Base-by-base conservation (phyloP, 2,888 invertebrate genomes). In the Operophtera brumata region DNA sequence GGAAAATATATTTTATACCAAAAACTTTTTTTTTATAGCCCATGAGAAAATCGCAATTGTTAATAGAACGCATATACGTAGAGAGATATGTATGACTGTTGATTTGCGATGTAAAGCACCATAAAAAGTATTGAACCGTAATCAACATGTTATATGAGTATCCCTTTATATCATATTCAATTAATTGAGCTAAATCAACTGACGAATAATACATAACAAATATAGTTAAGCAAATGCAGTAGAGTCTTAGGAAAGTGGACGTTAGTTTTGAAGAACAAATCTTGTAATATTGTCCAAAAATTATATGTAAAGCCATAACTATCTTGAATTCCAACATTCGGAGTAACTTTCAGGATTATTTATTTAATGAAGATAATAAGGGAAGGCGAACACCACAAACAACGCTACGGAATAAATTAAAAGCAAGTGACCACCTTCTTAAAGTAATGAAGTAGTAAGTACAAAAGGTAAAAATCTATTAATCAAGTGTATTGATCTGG, bases 251-350 rank as follows among this genome's bases (percentile, higher is more conserved):
- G 7, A 42, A 1, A 5, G n/a, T 20, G 1, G 36, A 43, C 2
- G 11, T 36, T 11, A 26, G n/a, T 47, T 34, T 47, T 9, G 47
- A 47, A 25, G 47, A 47, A 12, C 40, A 8, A 25, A 47, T 40
- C 9, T 47, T 25, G 12, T 34, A 41, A 12, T 41, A 47, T 41
- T 47, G 47, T 1, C 32, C 28, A 32, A 41, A 47, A 25, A 41
- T 10, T 6, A 10, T 41, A 20, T 34, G 32, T 34, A 47, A 10
- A 32, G 32, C 11, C n/a, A 41, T 34, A 11, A 47, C 6, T 34
- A 47, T 40, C 12, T 47, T 40, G 9, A 47, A 25, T 8, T 40
- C 47, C 6, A 41, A 34, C 40, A 32, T 32, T n/a, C 1, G 11
- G 1, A 3, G 5, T 6, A 6, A 34, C 34, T 32, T 10, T 32